Percentiles rank a stretch among this genome's conserved stretches.
phyloP scores from a whole-genome alignment of 2,888 invertebrate species.

The Mesoligia furuncula region DNA sequence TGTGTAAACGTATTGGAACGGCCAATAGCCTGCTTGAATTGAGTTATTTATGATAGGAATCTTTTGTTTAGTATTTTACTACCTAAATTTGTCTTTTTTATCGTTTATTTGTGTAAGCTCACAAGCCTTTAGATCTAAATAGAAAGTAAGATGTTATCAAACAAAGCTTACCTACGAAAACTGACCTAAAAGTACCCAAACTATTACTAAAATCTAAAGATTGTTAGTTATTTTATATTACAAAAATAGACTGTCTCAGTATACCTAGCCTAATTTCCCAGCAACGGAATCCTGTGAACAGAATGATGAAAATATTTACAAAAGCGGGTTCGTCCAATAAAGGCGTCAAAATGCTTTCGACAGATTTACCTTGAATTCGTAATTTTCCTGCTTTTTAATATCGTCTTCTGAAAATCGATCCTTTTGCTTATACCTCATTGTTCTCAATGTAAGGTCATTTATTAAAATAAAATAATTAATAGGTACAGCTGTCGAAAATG shows the following conservation, averaged over 20 bases:
- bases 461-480: slow-evolving; percentile 14
- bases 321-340: slow-evolving; percentile 61
- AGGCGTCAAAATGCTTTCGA: slow-evolving; percentile 44
- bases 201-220: background rate
- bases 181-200: background rate
- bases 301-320: slow-evolving; percentile 55
- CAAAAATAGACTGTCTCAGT: slow-evolving; percentile 16
- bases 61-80: slow-evolving; percentile 22
- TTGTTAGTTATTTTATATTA: background rate
- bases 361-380: slow-evolving; percentile 55
- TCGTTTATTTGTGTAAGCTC: too few relatives aligned
- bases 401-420: slow-evolving; percentile 50
- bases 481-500: background rate
- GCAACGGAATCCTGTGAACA: slow-evolving; percentile 2
- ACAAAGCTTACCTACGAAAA: background rate
- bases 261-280: slow-evolving; percentile 3
- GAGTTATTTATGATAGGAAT: slow-evolving; percentile 31
- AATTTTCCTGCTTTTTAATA: slow-evolving; percentile 53
- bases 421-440: slow-evolving; percentile 44
- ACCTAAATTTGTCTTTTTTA: background rate
- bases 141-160: background rate
- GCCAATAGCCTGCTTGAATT: slow-evolving; percentile 38
- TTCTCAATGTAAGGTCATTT: slow-evolving; percentile 26
- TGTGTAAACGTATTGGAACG: slow-evolving; percentile 57
- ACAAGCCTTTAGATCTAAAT: background rate